Conservation (phyloP, 2,797 vertebrate genomes). For the Mycteria americana region DNA sequence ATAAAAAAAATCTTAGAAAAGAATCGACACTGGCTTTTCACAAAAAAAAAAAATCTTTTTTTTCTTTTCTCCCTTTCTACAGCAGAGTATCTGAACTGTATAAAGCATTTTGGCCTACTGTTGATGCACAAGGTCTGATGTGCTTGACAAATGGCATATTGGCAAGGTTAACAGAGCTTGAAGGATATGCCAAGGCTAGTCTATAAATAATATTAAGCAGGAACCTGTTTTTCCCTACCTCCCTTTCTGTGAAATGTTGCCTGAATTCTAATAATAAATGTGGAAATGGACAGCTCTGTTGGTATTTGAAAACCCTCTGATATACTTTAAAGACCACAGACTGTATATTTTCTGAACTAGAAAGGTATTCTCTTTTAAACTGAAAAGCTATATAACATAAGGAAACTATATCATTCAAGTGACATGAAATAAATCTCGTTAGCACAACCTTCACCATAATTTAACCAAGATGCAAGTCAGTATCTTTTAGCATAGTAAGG, state of each 20-base stretch:
- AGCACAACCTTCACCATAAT: slow-evolving; percentile 15
- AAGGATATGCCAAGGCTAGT: slow-evolving; percentile 45
- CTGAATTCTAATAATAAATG: slow-evolving; percentile 54
- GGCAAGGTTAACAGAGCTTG: slow-evolving; percentile 39
- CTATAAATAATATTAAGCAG: slow-evolving; percentile 58
- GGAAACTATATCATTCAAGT: slow-evolving; percentile 26
- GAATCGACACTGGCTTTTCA: neutral
- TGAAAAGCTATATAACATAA: neutral
- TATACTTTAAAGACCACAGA: neutral
- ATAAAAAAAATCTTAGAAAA: neutral
- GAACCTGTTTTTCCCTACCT: neutral
- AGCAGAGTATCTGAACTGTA: neutral
- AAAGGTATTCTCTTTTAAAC: neutral
- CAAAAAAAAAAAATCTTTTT: neutral
- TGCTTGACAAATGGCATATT: slow-evolving; percentile 5
- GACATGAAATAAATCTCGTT: slow-evolving; percentile 57
- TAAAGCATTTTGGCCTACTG: neutral
- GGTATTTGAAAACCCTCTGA: slow-evolving; percentile 21
- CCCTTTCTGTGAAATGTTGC: slow-evolving; percentile 7
- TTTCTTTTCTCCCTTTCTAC: rapidly evolving
- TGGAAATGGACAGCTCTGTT: slow-evolving; percentile 13
- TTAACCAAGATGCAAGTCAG: slow-evolving; percentile 58
- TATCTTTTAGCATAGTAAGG: slow-evolving; percentile 2
- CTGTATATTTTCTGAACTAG: neutral
- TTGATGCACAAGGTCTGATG: neutral